These are phyloP conservation scores for Furcula furcula DNA, from an alignment of 2,888 invertebrate species.

Conservation along the genomic window DNA sequence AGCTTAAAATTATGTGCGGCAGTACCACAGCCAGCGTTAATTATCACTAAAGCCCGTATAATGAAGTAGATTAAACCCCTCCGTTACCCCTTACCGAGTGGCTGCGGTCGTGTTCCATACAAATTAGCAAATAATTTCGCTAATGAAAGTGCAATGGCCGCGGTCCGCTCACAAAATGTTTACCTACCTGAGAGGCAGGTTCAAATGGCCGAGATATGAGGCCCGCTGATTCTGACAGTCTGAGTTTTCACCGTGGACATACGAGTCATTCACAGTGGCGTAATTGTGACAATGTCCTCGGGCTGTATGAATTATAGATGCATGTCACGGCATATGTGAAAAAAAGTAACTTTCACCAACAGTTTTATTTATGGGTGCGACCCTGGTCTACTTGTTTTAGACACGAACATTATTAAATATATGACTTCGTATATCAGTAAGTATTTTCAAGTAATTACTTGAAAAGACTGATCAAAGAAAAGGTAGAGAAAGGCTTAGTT, in stretches of 20 bases:
- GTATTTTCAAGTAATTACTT: too few relatives aligned
- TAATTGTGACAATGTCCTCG: constrained; percentile 53
- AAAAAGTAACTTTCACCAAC: constrained; percentile 42
- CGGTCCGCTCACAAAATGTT: constrained; percentile 43
- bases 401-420: constrained; percentile 21
- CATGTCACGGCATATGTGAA: constrained; percentile 43
- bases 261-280: constrained; percentile 25
- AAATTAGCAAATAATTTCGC: constrained; percentile 72
- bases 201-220: constrained; percentile 40
- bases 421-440: constrained; percentile 22
- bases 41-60: constrained; percentile 57
- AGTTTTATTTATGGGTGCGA: constrained; percentile 36
- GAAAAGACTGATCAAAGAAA: too few relatives aligned
- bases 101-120: constrained; percentile 53
- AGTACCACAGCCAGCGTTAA: constrained; percentile 48
- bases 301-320: constrained; percentile 47
- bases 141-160: constrained; percentile 61
- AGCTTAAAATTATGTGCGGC: constrained; percentile 27
- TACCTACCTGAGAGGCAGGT: constrained; percentile 30
- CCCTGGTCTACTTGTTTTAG: constrained; percentile 13
- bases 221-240: constrained; percentile 36
- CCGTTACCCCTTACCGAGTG: constrained; percentile 48
- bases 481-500: too few relatives aligned
- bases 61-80: constrained; percentile 63
- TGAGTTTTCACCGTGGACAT: constrained; percentile 28